These are phyloP conservation scores for Mantis religiosa DNA, from an alignment of 2,888 invertebrate genomes.

Conservation along the genomic window DNA sequence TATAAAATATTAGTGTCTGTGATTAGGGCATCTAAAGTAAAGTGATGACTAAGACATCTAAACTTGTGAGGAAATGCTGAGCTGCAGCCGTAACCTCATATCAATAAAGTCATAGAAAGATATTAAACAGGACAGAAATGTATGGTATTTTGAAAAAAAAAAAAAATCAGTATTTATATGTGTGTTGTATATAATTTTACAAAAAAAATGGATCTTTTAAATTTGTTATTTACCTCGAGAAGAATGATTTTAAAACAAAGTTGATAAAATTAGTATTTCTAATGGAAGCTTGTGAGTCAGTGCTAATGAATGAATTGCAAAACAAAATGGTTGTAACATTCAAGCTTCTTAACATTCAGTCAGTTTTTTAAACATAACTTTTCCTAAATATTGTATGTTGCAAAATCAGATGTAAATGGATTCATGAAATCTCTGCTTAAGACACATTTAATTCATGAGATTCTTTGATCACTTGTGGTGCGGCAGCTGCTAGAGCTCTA, in stretches of 20 bases:
- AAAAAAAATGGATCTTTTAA: conserved; percentile 16
- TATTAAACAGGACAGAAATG: not conserved
- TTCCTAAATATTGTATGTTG: conserved; percentile 10
- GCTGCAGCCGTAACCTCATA: not conserved
- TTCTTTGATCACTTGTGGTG: too few species aligned
- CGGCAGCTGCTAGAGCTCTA: too few species aligned
- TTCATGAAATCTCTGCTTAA: not conserved
- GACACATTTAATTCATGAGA: not conserved
- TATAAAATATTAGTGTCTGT: not conserved
- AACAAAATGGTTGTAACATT: not conserved
- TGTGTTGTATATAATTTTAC: conserved; percentile 18
- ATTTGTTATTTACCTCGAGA: conserved; percentile 9
- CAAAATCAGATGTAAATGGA: not conserved
- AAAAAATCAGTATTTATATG: conserved; percentile 20
- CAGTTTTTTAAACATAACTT: not conserved
- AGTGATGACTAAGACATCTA: not conserved
- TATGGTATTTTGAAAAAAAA: conserved; percentile 14
- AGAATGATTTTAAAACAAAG: not conserved
- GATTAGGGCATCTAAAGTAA: conserved; percentile 6
- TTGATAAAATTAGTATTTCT: not conserved
- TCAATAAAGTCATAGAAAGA: conserved; percentile 2
- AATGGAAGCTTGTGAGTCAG: not conserved
- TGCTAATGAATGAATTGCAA: not conserved
- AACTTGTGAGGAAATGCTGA: not conserved
- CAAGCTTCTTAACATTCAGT: not conserved